These are phyloP conservation scores for Corythoichthys intestinalis DNA, from an alignment of 2,113 vertebrate genomes.

Conservation along the genomic window DNA sequence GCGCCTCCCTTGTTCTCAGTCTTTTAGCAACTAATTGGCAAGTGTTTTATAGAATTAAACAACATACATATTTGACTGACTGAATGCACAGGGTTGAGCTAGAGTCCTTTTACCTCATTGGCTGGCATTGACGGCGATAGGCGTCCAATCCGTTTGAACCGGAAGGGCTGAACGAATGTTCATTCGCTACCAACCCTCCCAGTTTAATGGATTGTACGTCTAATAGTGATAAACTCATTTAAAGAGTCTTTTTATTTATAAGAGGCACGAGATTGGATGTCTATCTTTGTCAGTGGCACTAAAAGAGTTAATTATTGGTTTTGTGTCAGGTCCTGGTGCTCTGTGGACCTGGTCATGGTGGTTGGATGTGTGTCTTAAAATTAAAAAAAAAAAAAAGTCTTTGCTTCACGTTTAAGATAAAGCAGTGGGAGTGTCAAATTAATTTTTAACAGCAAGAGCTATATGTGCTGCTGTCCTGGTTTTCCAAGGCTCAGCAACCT, in stretches of 20 bases:
- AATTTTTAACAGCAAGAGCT: background rate
- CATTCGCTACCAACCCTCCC: too few relatives aligned
- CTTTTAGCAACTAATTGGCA: conserved; percentile 50
- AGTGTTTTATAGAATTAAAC: conserved; percentile 57
- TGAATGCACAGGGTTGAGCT: conserved; percentile 54
- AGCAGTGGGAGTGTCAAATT: too few relatives aligned
- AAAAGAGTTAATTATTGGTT: conserved; percentile 34
- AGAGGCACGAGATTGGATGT: too few relatives aligned
- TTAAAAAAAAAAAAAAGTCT: background rate
- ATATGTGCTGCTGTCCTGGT: conserved; percentile 32
- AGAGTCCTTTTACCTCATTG: conserved; percentile 54
- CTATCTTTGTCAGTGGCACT: too few relatives aligned
- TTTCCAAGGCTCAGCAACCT: conserved; percentile 48
- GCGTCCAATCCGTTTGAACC: too few relatives aligned
- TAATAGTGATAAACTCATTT: too few relatives aligned
- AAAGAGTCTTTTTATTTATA: too few relatives aligned
- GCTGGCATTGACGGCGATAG: too few relatives aligned
- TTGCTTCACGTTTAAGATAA: conserved; percentile 7
- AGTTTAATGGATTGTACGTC: too few relatives aligned
- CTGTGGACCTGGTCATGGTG: conserved; percentile 34
- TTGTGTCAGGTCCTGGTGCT: conserved; percentile 35
- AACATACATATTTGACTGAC: conserved; percentile 71
- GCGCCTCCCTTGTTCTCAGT: conserved; percentile 45
- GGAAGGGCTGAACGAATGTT: too few relatives aligned
- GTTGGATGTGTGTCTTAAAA: background rate